Conservation (phyloP, 2,113 vertebrate genomes). For the Toxotes chatareus region DNA sequence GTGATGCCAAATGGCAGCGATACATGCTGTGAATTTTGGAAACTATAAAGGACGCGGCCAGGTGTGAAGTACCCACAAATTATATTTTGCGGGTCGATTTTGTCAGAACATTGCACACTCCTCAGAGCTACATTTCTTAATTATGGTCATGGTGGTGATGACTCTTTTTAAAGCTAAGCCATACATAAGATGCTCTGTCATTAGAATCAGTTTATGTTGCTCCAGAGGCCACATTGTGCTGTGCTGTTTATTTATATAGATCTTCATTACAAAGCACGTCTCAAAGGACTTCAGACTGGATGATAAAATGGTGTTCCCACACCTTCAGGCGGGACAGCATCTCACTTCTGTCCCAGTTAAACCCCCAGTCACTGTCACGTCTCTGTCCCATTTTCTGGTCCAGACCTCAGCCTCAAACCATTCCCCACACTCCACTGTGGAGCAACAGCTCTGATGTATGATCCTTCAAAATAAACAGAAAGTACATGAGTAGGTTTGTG, state of each 20-base stretch:
- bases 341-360: conserved; percentile 66
- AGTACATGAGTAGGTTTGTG: background rate
- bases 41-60: too few species aligned
- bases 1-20: conserved; percentile 9
- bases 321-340: conserved; percentile 59
- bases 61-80: background rate
- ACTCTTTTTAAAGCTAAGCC: background rate
- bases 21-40: too few species aligned
- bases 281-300: conserved; percentile 27
- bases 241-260: conserved; percentile 53
- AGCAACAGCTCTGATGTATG: background rate
- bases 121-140: background rate
- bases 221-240: conserved; percentile 22
- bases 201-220: conserved; percentile 1
- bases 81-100: background rate
- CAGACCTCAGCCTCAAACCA: conserved; percentile 13
- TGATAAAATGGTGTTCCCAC: conserved; percentile 35
- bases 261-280: conserved; percentile 39
- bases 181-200: background rate
- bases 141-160: background rate
- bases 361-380: conserved; percentile 18
- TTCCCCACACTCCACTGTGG: background rate
- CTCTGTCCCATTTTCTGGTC: conserved; percentile 53
- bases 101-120: background rate
- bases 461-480: background rate